These are phyloP conservation scores for Tetragonula clypearis DNA, from an alignment of 1,140 invertebrate species.

Conservation along the genomic window DNA sequence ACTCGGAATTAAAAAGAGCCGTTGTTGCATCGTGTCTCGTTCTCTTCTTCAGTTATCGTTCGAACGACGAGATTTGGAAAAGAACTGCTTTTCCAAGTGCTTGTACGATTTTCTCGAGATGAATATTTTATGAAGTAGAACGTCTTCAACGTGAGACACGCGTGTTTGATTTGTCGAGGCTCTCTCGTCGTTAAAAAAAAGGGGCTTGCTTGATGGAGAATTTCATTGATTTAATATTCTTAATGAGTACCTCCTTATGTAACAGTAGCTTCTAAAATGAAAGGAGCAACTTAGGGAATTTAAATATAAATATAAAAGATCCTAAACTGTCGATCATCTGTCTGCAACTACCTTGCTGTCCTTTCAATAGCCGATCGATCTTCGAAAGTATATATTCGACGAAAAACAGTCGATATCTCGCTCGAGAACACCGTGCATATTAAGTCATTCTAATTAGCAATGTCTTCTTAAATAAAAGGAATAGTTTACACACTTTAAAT, in stretches of 20 bases:
- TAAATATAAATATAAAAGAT: background rate
- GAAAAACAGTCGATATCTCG: background rate
- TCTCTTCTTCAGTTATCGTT: background rate
- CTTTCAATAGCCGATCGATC: background rate
- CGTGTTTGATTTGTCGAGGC: background rate
- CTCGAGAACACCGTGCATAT: background rate
- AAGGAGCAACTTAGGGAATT: background rate
- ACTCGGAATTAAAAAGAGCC: constrained; percentile 1
- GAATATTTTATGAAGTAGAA: background rate
- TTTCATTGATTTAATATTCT: background rate
- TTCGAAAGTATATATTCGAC: background rate
- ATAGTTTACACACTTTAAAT: no score
- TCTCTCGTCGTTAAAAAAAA: background rate
- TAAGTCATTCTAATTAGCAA: constrained; percentile 4
- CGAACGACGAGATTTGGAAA: no score
- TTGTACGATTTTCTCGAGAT: background rate
- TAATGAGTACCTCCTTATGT: background rate
- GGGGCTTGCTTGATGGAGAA: background rate
- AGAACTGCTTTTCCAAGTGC: background rate
- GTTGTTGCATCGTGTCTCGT: background rate
- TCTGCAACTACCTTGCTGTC: background rate
- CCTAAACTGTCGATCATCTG: background rate
- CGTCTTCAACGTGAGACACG: background rate
- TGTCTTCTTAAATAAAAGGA: no score
- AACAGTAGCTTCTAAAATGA: background rate